Percentiles rank a stretch among this genome's conserved stretches.
These are phyloP conservation scores for Lucifuga dentata DNA, from an alignment of 2,113 vertebrate species.

Conservation along the genomic window DNA sequence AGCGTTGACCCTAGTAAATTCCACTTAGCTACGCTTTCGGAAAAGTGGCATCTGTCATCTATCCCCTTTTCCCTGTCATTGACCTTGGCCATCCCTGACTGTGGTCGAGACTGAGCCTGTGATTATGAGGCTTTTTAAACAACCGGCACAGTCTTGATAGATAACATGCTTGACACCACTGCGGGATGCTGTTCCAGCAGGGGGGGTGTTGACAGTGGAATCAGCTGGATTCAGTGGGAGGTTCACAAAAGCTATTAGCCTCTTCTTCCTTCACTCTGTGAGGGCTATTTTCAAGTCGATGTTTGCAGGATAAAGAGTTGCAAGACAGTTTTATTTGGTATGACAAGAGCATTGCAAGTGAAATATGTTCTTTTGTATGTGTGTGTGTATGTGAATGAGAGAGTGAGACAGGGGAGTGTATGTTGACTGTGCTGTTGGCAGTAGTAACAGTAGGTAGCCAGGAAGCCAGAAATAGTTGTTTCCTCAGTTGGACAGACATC, in stretches of 20 bases:
- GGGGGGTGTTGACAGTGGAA: slow-evolving; percentile 48
- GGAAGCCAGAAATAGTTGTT: slow-evolving; percentile 5
- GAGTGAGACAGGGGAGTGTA: neutral
- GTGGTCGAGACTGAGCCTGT: slow-evolving; percentile 55
- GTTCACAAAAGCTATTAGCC: slow-evolving; percentile 66
- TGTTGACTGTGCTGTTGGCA: slow-evolving; percentile 9
- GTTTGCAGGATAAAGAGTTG: slow-evolving; percentile 19
- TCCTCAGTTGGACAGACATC: neutral
- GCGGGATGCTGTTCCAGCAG: slow-evolving; percentile 51
- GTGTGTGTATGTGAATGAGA: slow-evolving; percentile 16
- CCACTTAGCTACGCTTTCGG: slow-evolving; percentile 25
- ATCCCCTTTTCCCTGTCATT: slow-evolving; percentile 26
- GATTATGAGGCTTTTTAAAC: slow-evolving; percentile 70
- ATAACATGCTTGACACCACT: slow-evolving; percentile 64
- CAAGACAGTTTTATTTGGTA: slow-evolving; percentile 34
- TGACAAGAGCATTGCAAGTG: slow-evolving; percentile 15
- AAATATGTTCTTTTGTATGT: neutral
- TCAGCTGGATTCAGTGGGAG: slow-evolving; percentile 61
- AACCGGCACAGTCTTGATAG: slow-evolving; percentile 54
- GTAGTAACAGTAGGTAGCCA: slow-evolving; percentile 1
- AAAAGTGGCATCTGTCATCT: slow-evolving; percentile 42
- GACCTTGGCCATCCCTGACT: slow-evolving; percentile 51
- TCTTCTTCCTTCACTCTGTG: slow-evolving; percentile 31
- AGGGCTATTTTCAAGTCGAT: slow-evolving; percentile 41
- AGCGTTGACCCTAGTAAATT: slow-evolving; percentile 15